A percentile compares a stretch with the other conserved stretches of the same genome.
These are phyloP conservation scores for Pholis gunnellus DNA, from an alignment of 2,113 vertebrate species.

Conservation along the genomic window DNA sequence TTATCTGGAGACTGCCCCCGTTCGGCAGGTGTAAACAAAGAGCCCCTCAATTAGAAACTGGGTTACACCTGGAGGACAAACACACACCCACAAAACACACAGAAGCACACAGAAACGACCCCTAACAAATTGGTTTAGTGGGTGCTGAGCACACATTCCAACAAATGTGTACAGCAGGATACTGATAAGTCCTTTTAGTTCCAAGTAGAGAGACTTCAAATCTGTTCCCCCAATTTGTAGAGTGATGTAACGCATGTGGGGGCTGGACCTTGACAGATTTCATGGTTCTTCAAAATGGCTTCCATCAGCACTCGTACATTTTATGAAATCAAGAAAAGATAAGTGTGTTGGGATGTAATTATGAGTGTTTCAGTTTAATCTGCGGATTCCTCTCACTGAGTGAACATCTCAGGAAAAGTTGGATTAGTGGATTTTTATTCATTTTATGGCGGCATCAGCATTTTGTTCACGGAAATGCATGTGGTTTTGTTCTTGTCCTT, in stretches of 20 bases:
- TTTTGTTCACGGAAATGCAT: conserved; percentile 38
- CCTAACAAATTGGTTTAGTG: conserved; percentile 61
- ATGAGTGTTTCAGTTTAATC: conserved; percentile 52
- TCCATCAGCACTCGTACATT: conserved; percentile 39
- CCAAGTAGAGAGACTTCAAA: conserved; percentile 60
- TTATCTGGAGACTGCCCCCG: conserved; percentile 70
- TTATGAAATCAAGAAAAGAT: conserved; percentile 49
- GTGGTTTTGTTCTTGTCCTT: conserved; percentile 50
- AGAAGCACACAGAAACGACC: conserved; percentile 30
- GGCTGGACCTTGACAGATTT: conserved; percentile 46
- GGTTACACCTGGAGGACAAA: conserved; percentile 78
- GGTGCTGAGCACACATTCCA: conserved; percentile 56
- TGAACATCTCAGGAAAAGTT: conserved; percentile 23
- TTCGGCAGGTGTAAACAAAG: conserved; percentile 79
- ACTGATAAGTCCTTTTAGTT: conserved; percentile 64
- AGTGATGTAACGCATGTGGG: conserved; percentile 52
- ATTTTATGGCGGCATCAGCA: conserved; percentile 36
- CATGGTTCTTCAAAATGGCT: conserved; percentile 40
- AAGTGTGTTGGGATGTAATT: conserved; percentile 50
- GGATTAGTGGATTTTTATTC: conserved; percentile 15
- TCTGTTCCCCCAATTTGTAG: conserved; percentile 48
- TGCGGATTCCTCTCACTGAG: conserved; percentile 17
- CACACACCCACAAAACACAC: conserved; percentile 42
- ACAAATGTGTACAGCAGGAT: conserved; percentile 34
- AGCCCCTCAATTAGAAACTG: conserved; percentile 72